Conservation (phyloP, 2,113 vertebrate genomes). For the Nesogale talazaci region DNA sequence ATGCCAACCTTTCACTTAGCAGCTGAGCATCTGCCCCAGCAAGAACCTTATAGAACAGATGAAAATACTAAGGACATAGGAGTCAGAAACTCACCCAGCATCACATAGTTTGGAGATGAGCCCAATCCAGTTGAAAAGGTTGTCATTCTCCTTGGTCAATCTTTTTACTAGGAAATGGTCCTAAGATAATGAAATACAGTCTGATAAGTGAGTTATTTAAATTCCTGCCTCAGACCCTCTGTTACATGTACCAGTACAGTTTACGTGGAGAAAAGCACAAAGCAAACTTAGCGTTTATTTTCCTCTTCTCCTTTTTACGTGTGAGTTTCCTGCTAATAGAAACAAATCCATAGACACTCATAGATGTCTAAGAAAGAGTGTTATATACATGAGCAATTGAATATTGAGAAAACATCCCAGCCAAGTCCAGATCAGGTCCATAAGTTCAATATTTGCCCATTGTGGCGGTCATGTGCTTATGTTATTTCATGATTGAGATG, state of each 20-base stretch:
- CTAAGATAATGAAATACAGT: neutral
- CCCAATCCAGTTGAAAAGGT: neutral
- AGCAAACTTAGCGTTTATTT: neutral
- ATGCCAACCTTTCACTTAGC: neutral
- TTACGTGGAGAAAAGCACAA: neutral
- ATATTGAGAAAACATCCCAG: no score
- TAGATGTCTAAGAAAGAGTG: no score
- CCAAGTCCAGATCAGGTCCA: no score
- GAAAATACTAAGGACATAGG: neutral
- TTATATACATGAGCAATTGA: no score
- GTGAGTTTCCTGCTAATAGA: neutral
- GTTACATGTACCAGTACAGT: neutral
- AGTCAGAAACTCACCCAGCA: neutral
- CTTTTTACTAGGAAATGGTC: neutral
- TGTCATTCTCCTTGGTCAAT: neutral
- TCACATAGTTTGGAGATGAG: neutral
- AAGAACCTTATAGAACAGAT: neutral
- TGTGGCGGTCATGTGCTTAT: no score
- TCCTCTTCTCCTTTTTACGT: neutral
- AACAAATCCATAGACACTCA: no score
- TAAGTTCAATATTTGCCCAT: no score
- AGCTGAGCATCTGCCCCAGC: neutral
- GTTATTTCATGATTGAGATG: no score
- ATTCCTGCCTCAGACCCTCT: neutral
- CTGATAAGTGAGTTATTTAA: neutral